Evolutionary conservation across 1,140 invertebrate genomes (phyloP).

Genomic region (Drosophila sulfurigaster): DNA sequence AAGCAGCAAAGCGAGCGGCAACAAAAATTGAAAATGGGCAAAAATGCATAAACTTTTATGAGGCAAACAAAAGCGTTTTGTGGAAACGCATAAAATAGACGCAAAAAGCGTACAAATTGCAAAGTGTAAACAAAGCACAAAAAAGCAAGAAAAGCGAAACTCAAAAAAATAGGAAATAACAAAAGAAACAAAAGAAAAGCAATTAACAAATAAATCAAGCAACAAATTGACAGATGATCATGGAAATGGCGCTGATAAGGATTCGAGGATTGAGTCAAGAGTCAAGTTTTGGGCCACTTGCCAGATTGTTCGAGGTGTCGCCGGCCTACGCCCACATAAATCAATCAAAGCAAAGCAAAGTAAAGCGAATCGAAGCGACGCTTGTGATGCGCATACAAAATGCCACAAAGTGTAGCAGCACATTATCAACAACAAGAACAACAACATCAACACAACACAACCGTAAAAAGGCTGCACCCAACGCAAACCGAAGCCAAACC

Average conservation of each 20-base stretch:
- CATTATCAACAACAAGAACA: slow-evolving; percentile 1
- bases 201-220: slow-evolving; percentile 29
- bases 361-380: neutral
- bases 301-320: slow-evolving; percentile 35
- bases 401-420: slow-evolving; percentile 40
- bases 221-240: slow-evolving; percentile 59
- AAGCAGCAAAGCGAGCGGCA: slow-evolving; percentile 5
- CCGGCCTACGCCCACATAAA: slow-evolving; percentile 13
- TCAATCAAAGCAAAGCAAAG: slow-evolving; percentile 26
- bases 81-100: slow-evolving; percentile 20
- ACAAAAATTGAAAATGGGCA: slow-evolving; percentile 20
- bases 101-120: neutral
- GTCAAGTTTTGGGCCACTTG: slow-evolving; percentile 52
- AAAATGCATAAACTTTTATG: slow-evolving; percentile 49
- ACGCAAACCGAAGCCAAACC: slow-evolving; percentile 34
- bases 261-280: slow-evolving; percentile 11
- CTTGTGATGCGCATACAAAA: slow-evolving; percentile 32
- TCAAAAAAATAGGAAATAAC: neutral
- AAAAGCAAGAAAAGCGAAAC: neutral
- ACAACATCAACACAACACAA: neutral
- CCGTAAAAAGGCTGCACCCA: slow-evolving; percentile 44
- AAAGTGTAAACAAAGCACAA: slow-evolving; percentile 21
- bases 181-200: slow-evolving; percentile 17
- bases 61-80: slow-evolving; percentile 27
- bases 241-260: slow-evolving; percentile 54